Evolutionary conservation across 2,797 vertebrate genomes (phyloP).

Genomic region (Manis pentadactyla): DNA sequence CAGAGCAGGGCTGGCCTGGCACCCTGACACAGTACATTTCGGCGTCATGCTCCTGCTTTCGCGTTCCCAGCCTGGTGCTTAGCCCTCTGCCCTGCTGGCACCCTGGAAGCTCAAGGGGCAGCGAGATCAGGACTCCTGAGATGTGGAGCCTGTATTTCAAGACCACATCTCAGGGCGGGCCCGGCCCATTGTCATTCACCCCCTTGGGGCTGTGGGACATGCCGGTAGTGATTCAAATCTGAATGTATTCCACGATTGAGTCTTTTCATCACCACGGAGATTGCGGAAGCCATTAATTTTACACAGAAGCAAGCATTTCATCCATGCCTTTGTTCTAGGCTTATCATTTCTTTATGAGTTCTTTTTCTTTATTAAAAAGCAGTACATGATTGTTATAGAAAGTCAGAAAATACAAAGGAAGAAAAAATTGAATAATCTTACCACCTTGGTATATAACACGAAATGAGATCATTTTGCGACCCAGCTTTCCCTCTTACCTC

Average conservation of each 20-base stretch:
- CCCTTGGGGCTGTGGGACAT: background rate
- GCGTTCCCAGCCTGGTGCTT: background rate
- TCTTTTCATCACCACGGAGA: background rate
- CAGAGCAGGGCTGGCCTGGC: background rate
- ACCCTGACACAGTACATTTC: no score
- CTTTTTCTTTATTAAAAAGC: slow-evolving; percentile 18
- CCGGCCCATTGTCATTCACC: background rate
- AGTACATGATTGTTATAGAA: background rate
- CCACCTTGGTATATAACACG: background rate
- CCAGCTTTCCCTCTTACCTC: background rate
- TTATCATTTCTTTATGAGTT: background rate
- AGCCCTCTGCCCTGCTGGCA: background rate
- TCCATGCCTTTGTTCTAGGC: background rate
- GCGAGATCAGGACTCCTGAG: background rate
- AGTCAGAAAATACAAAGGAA: background rate
- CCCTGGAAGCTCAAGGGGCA: background rate
- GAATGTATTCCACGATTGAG: background rate
- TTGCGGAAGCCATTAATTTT: background rate
- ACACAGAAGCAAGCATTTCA: background rate
- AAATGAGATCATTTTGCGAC: background rate
- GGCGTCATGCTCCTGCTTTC: background rate
- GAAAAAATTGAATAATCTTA: background rate
- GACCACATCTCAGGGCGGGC: background rate
- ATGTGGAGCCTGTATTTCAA: background rate
- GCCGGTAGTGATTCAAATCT: background rate